Evolutionary conservation across 1,140 invertebrate genomes (phyloP), one percentile per base, ranked within the genome.

Genomic region (Parasteatoda tepidariorum): DNA sequence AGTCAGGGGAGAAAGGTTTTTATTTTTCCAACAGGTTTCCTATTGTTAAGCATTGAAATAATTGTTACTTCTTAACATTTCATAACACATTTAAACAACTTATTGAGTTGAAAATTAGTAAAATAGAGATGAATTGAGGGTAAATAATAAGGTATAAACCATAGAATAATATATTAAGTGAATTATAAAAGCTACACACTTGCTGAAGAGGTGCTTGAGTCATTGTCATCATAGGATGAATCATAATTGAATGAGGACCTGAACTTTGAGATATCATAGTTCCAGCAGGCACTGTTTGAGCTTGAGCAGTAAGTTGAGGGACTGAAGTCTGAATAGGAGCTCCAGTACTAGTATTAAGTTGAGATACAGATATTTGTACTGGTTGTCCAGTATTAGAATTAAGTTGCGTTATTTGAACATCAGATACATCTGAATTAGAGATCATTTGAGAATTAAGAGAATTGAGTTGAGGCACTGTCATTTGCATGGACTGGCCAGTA

Each of bases 141-240:
- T n/a, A n/a, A n/a, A n/a, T n/a, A n/a, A n/a, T n/a, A n/a, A n/a
- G n/a, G n/a, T n/a, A n/a, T n/a, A n/a, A n/a, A n/a, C n/a, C n/a
- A n/a, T n/a, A n/a, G n/a, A n/a, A n/a, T 7, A 22, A 61, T 24
- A 61, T 6, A 61, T 26, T 7, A 26, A 28, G 11, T 48, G 9
- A 24, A 3, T 28, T 71, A 15, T 22, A 11, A 24, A 18, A 7
- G 1, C 18, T 33, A 33, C 62, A 31, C 22, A 82, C 78, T 26
- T 82, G 78, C 34, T 82, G 78, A 22, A 82, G 26, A 11, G 78
- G 78, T 41, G 78, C 66, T 30, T 82, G 78, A 7, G 78, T 31
- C 78, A 82, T 82, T 24, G 66, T 82, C 78, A 82, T 82, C 9
- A 67, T 71, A n/a, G 78, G 78, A 71, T 82, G 78, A 22, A 82